These are phyloP conservation scores for Chamaea fasciata DNA, from an alignment of 2,113 vertebrate species.

Conservation along the genomic window DNA sequence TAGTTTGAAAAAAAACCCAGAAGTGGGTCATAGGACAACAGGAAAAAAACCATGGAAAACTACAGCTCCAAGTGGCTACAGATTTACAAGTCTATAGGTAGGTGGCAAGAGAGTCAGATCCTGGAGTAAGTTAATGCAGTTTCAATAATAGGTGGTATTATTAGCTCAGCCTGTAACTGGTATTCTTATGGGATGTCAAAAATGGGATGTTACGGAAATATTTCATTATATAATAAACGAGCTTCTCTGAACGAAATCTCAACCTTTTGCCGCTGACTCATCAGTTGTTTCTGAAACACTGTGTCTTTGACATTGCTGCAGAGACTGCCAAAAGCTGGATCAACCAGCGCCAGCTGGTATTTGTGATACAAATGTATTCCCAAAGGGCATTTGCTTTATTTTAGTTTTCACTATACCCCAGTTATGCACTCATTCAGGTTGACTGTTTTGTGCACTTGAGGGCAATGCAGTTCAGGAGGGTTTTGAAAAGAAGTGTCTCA, in stretches of 20 bases:
- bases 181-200: constrained; percentile 9
- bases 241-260: neutral
- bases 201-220: neutral
- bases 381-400: constrained; percentile 3
- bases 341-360: constrained; percentile 4
- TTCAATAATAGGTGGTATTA: neutral
- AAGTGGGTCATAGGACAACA: neutral
- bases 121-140: neutral
- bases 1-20: neutral
- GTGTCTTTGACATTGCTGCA: neutral
- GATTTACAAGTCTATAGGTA: neutral
- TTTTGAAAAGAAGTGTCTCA: constrained; percentile 33
- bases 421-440: neutral
- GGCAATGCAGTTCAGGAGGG: neutral
- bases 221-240: constrained; percentile 29
- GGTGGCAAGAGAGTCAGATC: neutral
- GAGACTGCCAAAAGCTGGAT: constrained; percentile 10
- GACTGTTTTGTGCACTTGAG: neutral
- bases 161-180: neutral
- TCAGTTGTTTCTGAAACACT: constrained; percentile 29
- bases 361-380: neutral
- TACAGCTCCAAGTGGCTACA: neutral
- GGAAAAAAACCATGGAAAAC: neutral
- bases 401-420: constrained; percentile 33
- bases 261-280: constrained; percentile 17